phyloP scores from a whole-genome alignment of 1,140 invertebrate species.

The Drosophila micromelanica region DNA sequence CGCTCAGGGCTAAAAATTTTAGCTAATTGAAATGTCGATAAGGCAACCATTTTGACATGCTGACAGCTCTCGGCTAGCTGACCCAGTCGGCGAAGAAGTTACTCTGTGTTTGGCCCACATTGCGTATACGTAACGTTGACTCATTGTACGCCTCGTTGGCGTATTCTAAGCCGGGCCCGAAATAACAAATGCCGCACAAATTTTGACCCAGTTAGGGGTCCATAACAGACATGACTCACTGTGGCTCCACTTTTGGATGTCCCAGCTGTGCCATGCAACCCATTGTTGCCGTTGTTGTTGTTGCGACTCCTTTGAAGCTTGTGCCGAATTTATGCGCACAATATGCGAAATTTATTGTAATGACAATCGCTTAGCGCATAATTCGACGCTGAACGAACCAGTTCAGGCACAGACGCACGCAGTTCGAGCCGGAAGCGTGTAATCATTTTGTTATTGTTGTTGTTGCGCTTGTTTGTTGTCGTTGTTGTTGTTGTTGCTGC shows the following conservation, averaged over 20 bases:
- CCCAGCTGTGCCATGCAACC: constrained; percentile 44
- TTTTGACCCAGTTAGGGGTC: constrained; percentile 62
- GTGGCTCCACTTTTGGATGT: constrained; percentile 66
- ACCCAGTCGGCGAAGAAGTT: constrained; percentile 32
- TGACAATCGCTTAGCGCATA: constrained; percentile 80
- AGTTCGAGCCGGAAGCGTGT: constrained; percentile 65
- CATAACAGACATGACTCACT: constrained; percentile 55
- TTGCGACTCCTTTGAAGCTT: constrained; percentile 70
- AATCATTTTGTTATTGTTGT: constrained; percentile 62
- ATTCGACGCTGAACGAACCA: constrained; percentile 46
- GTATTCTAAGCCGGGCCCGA: constrained; percentile 46
- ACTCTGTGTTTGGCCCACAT: constrained; percentile 63
- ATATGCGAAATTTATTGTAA: constrained; percentile 82
- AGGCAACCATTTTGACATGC: constrained; percentile 67
- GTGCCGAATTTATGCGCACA: constrained; percentile 78
- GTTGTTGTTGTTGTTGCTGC: constrained; percentile 38
- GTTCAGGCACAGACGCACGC: constrained; percentile 1
- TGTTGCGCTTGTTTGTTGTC: constrained; percentile 8
- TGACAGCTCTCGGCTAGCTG: constrained; percentile 10
- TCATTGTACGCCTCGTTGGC: constrained; percentile 48
- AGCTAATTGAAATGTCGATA: constrained; percentile 80
- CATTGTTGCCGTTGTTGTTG: constrained; percentile 21
- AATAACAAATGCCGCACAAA: constrained; percentile 51
- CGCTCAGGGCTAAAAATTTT: constrained; percentile 55
- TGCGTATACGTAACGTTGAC: constrained; percentile 78